phyloP scores from a whole-genome alignment of 2,888 invertebrate species.

The Perizoma flavofasciatum region DNA sequence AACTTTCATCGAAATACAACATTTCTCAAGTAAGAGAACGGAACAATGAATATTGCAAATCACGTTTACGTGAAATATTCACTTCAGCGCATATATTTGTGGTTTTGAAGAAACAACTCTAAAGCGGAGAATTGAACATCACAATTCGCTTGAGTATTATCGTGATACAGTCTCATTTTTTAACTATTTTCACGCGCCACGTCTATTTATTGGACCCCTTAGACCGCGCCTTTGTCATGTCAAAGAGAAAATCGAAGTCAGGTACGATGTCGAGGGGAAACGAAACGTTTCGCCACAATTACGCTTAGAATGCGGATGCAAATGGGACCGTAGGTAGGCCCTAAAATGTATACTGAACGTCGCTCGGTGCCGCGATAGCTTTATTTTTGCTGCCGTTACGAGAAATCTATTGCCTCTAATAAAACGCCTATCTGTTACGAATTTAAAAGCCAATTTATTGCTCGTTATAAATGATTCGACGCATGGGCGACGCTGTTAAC shows the following conservation, averaged over 20 bases:
- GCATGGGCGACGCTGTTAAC: conserved; percentile 47
- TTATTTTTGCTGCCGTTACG: conserved; percentile 77
- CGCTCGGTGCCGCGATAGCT: conserved; percentile 65
- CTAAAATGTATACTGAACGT: conserved; percentile 71
- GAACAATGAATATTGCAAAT: conserved; percentile 55
- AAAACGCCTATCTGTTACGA: conserved; percentile 75
- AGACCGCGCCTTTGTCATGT: conserved; percentile 82
- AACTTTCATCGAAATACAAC: conserved; percentile 7
- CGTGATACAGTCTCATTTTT: conserved; percentile 60
- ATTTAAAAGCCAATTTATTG: conserved; percentile 72
- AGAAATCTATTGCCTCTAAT: conserved; percentile 77
- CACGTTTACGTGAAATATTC: conserved; percentile 55
- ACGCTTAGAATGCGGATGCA: conserved; percentile 78
- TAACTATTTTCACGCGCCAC: conserved; percentile 73
- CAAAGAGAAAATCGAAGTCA: conserved; percentile 77
- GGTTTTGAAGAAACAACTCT: conserved; percentile 49
- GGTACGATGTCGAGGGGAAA: conserved; percentile 67
- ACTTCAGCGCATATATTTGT: conserved; percentile 37
- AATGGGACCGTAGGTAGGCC: conserved; percentile 72
- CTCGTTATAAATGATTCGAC: conserved; percentile 55
- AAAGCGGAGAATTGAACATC: conserved; percentile 53
- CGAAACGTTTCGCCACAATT: conserved; percentile 72
- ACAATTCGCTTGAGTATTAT: conserved; percentile 41
- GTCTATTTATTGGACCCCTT: conserved; percentile 78
- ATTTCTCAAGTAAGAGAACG: conserved; percentile 36